A percentile compares a stretch with the other conserved stretches of the same genome.
phyloP scores from a whole-genome alignment of 2,113 vertebrate species.

The Maccullochella peelii region DNA sequence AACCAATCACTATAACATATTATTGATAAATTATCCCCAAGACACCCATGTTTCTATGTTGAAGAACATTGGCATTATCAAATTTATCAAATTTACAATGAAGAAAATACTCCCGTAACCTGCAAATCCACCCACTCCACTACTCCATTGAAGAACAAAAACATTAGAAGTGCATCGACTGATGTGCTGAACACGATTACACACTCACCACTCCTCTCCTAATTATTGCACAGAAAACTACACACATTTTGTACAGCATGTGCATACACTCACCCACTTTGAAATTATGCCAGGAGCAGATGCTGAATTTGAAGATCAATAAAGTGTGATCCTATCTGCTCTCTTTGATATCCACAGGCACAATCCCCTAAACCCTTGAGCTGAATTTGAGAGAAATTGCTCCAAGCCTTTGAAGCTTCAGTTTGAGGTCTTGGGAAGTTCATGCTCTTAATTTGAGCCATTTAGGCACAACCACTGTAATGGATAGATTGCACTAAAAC shows the following conservation, averaged over 20 bases:
- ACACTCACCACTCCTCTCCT: not conserved
- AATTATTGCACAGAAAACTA: slow-evolving; percentile 16
- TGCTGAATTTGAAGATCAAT: slow-evolving; percentile 68
- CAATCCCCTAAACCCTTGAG: slow-evolving; percentile 43
- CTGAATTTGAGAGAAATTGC: slow-evolving; percentile 55
- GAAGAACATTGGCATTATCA: not conserved
- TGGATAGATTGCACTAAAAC: slow-evolving; percentile 27
- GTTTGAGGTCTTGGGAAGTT: slow-evolving; percentile 39
- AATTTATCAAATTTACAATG: not conserved
- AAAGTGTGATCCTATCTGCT: slow-evolving; percentile 47
- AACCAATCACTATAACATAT: not conserved
- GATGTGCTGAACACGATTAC: not conserved
- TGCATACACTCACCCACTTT: slow-evolving; percentile 37
- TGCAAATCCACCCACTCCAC: not conserved
- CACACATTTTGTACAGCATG: slow-evolving; percentile 23
- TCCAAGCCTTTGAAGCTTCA: slow-evolving; percentile 45
- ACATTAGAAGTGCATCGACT: not conserved
- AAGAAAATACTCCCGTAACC: not conserved
- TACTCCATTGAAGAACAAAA: not conserved
- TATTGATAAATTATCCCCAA: not conserved
- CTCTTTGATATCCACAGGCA: slow-evolving; percentile 63
- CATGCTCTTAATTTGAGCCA: slow-evolving; percentile 54
- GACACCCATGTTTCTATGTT: not conserved
- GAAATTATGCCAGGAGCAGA: slow-evolving; percentile 43
- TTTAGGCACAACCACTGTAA: slow-evolving; percentile 51